phyloP scores from a whole-genome alignment of 2,113 vertebrate genomes.

The Halcyon senegalensis region DNA sequence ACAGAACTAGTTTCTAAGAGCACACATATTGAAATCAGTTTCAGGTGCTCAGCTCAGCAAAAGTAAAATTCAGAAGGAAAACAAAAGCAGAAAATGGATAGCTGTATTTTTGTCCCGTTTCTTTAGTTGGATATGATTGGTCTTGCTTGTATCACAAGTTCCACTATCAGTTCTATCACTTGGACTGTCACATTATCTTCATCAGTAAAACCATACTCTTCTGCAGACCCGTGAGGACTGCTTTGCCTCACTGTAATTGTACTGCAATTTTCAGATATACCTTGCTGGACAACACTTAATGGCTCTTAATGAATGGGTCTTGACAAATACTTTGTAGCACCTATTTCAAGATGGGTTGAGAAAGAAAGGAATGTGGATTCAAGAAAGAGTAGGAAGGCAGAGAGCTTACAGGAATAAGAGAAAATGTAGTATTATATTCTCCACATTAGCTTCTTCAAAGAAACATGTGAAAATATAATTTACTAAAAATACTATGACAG shows the following conservation, averaged over 20 bases:
- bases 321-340: not conserved
- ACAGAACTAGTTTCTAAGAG: not conserved
- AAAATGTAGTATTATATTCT: not conserved
- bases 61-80: not conserved
- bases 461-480: not conserved
- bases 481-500: slow-evolving; percentile 5
- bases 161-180: not conserved
- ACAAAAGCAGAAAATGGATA: not conserved
- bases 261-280: not conserved
- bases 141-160: not conserved
- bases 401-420: not conserved
- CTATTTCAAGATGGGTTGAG: not conserved
- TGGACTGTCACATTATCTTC: not conserved
- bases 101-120: not conserved
- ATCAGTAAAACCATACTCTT: not conserved
- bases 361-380: not conserved
- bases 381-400: not conserved
- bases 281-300: not conserved
- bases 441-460: not conserved
- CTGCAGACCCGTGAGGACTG: not conserved
- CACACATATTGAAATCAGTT: not conserved
- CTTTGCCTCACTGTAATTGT: not conserved
- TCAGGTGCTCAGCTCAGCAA: not conserved
- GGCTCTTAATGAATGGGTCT: not conserved
- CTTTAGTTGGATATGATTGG: not conserved